Percentiles rank a stretch among this genome's conserved stretches.
phyloP scores from a whole-genome alignment of 2,113 vertebrate species.

The Hemichromis elongatus region DNA sequence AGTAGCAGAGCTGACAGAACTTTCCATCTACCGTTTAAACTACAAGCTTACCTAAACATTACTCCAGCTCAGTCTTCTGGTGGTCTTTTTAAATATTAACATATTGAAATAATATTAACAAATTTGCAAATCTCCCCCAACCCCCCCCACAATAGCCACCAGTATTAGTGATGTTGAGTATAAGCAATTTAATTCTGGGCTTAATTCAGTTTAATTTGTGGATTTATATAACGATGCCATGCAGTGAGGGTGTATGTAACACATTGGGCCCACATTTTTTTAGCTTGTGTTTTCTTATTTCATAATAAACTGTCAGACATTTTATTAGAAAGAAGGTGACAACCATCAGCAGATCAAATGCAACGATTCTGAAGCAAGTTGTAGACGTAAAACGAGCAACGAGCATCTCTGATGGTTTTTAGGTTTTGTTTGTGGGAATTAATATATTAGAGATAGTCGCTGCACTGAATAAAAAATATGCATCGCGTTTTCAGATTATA shows the following conservation, averaged over 20 bases:
- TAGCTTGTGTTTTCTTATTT: background rate
- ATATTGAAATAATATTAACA: background rate
- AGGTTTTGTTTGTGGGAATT: background rate
- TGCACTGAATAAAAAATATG: background rate
- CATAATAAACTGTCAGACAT: fast-evolving
- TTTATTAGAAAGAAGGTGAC: background rate
- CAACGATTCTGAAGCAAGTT: background rate
- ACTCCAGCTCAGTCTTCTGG: background rate
- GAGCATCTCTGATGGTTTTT: background rate
- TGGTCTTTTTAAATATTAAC: too few relatives aligned
- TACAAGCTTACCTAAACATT: background rate
- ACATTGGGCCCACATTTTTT: background rate
- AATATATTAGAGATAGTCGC: background rate
- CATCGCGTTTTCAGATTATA: background rate
- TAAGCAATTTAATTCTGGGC: background rate
- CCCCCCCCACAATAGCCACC: background rate
- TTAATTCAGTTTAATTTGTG: background rate
- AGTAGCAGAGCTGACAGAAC: background rate
- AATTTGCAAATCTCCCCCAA: too few relatives aligned
- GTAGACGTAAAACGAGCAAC: fast-evolving
- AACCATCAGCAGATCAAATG: background rate
- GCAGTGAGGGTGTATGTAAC: background rate
- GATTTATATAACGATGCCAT: background rate
- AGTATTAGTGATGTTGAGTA: background rate
- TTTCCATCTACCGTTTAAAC: background rate